These are phyloP conservation scores for Shargacucullia verbasci DNA, from an alignment of 2,888 invertebrate species.

Conservation along the genomic window DNA sequence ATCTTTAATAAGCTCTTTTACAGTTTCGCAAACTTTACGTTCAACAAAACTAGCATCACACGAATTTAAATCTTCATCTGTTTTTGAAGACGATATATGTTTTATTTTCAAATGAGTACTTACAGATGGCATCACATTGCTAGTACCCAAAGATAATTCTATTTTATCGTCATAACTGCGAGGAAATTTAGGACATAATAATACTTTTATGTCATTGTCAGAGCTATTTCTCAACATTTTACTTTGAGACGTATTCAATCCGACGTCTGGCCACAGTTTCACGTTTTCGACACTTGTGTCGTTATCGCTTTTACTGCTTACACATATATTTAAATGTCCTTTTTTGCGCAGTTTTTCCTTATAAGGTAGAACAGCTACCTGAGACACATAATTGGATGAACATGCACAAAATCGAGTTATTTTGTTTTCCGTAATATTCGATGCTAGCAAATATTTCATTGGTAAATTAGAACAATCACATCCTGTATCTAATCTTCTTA, in stretches of 20 bases:
- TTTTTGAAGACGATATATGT: conserved; percentile 7
- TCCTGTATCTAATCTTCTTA: conserved; percentile 28
- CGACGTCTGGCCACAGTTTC: background rate
- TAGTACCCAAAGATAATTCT: conserved; percentile 4
- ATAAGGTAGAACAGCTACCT: background rate
- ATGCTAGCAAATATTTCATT: conserved; percentile 18
- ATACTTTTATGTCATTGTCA: conserved; percentile 18
- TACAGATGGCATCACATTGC: background rate
- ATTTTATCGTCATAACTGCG: conserved; percentile 20
- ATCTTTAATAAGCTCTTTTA: conserved; percentile 54
- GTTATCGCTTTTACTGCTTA: conserved; percentile 14
- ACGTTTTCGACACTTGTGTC: conserved; percentile 2
- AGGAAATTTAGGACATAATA: conserved; percentile 38
- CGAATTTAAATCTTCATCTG: conserved; percentile 5
- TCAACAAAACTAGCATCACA: conserved; percentile 31
- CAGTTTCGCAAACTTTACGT: conserved; percentile 43
- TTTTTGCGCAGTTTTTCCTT: conserved; percentile 20
- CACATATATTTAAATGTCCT: conserved; percentile 29
- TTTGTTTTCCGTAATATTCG: conserved; percentile 15
- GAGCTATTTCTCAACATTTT: conserved; percentile 7
- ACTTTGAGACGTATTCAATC: background rate
- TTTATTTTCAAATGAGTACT: conserved; percentile 10
- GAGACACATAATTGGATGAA: conserved; percentile 16
- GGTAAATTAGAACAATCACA: conserved; percentile 43
- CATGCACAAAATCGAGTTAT: conserved; percentile 10